These are phyloP conservation scores for Eurytoma adleriae DNA, from an alignment of 2,888 invertebrate species.

Conservation along the genomic window DNA sequence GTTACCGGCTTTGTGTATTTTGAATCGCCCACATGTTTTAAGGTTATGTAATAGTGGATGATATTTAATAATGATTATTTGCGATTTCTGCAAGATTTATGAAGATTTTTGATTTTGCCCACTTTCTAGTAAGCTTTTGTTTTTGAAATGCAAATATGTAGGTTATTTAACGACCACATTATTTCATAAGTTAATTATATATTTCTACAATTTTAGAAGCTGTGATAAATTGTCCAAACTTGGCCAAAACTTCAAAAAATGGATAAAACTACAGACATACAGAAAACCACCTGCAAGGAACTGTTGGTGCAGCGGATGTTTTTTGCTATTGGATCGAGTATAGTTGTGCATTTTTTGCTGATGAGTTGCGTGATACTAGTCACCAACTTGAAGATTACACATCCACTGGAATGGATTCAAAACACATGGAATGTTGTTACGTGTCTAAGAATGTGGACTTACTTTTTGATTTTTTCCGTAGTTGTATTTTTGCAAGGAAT, in stretches of 20 bases:
- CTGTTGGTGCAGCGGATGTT: slow-evolving; percentile 79
- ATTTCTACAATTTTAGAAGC: slow-evolving; percentile 3
- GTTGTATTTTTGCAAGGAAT: slow-evolving; percentile 85
- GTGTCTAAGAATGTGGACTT: slow-evolving; percentile 82
- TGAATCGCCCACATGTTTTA: slow-evolving; percentile 34
- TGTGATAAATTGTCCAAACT: slow-evolving; percentile 8
- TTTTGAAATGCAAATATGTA: not conserved
- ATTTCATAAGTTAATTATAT: not conserved
- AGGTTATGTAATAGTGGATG: slow-evolving; percentile 32
- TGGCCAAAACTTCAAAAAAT: slow-evolving; percentile 24
- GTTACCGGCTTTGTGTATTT: slow-evolving; percentile 39
- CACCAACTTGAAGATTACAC: slow-evolving; percentile 81
- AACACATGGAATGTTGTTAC: slow-evolving; percentile 80
- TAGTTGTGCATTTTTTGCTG: slow-evolving; percentile 73
- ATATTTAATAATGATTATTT: slow-evolving; percentile 22
- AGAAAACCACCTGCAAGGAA: slow-evolving; percentile 77
- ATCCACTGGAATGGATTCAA: slow-evolving; percentile 82
- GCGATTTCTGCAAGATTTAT: not conserved
- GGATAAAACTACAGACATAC: slow-evolving; percentile 55
- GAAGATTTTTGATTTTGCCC: not conserved
- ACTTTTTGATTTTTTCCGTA: slow-evolving; percentile 80
- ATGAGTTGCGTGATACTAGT: slow-evolving; percentile 69
- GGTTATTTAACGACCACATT: not conserved
- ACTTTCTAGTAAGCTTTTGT: slow-evolving; percentile 19
- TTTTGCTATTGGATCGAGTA: slow-evolving; percentile 80